Evolutionary conservation across 2,113 vertebrate genomes (phyloP).

Genomic region (Oophaga pumilio): DNA sequence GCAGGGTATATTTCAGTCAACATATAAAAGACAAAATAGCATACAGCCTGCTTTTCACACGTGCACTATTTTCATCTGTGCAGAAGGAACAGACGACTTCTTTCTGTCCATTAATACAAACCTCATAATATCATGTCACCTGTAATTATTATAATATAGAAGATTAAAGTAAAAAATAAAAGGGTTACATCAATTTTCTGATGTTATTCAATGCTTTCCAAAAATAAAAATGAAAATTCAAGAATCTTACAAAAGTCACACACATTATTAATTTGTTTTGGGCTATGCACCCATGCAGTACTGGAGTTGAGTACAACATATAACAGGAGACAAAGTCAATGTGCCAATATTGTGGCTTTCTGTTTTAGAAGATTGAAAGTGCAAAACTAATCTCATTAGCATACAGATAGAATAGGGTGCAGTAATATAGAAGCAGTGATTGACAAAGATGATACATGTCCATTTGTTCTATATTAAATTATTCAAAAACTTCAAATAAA

Average conservation of each 20-base stretch:
- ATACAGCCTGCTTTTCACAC: too few relatives aligned
- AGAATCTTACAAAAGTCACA: not conserved
- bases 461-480: slow-evolving; percentile 67
- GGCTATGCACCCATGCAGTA: not conserved
- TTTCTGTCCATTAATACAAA: too few relatives aligned
- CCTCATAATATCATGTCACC: too few relatives aligned
- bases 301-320: not conserved
- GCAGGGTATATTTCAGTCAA: too few relatives aligned
- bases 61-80: too few relatives aligned
- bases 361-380: slow-evolving; percentile 66
- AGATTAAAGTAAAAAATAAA: not conserved
- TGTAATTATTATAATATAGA: too few relatives aligned
- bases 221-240: not conserved
- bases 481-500: slow-evolving; percentile 65
- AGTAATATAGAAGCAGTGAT: slow-evolving; percentile 69
- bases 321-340: slow-evolving; percentile 56
- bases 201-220: not conserved
- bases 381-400: slow-evolving; percentile 70
- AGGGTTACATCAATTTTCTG: not conserved
- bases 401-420: slow-evolving; percentile 70
- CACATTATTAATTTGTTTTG: not conserved
- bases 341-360: slow-evolving; percentile 63
- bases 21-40: too few relatives aligned
- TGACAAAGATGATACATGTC: slow-evolving; percentile 69
- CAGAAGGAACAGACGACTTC: too few relatives aligned